Base-by-base conservation (phyloP, 2,113 vertebrate species). In the Tachuris rubrigastra region DNA sequence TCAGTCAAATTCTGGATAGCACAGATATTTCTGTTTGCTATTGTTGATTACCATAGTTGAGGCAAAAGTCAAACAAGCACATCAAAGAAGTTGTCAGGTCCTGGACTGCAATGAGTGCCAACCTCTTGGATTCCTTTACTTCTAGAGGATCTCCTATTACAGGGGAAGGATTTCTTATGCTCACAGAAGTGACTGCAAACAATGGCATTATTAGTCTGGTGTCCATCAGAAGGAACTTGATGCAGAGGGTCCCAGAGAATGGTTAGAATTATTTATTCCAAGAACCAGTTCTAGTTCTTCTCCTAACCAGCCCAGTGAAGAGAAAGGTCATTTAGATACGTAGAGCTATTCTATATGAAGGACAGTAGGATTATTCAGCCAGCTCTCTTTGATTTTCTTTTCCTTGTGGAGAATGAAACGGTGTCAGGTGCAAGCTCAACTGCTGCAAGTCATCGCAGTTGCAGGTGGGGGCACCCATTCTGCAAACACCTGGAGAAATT, bases 51-150 rank as follows among this genome's bases (percentile, higher is more conserved):
- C 47, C 15, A 58, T 44, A 94, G 78, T 68, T 7, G 3, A 50
- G 55, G 44, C 58, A 78, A 93, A 97, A 80, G 52, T 96, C 83
- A 97, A 82, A 73, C 16, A 77, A 37, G 24, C 60, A 41, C 66
- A 65, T 85, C 82, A 82, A 68, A 72, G 20, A 65, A 30, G 16
- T 60, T 67, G 46, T 41, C 68, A 73, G 25, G n/a, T 95, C 27
- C 72, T 76, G 35, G 41, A 69, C 52, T 80, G 52, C 44, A 67
- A 12, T 33, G 59, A 81, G 58, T 95, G 82, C 72, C 66, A 80
- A 8, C 8, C 23, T 5, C 12, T 42, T 56, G 30, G 52, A 67
- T 52, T 74, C 31, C 12, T 55, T 42, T 14, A 33, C 47, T 78
- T 85, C 49, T 63, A 49, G 53, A 42, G 50, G 41, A 58, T 42